Percentiles rank a stretch among this genome's conserved stretches.
Evolutionary conservation across 2,888 invertebrate genomes (phyloP).

Genomic region (Mystacides longicornis): DNA sequence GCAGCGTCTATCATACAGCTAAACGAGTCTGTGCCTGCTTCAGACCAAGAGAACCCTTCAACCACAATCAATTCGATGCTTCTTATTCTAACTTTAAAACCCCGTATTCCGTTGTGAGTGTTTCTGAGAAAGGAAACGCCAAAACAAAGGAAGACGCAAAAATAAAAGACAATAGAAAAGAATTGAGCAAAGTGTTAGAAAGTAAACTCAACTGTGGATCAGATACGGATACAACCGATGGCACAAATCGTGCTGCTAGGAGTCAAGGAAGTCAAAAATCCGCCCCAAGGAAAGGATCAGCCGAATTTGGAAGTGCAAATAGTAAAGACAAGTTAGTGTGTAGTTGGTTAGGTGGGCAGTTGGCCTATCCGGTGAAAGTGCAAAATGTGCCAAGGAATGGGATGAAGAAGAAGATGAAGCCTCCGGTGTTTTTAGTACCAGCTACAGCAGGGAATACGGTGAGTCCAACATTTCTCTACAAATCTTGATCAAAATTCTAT

Average conservation of each 20-base stretch:
- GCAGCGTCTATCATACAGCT: constrained; percentile 48
- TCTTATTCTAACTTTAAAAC: constrained; percentile 33
- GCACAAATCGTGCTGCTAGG: not conserved
- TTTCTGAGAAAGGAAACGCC: constrained; percentile 36
- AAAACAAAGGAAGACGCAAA: constrained; percentile 32
- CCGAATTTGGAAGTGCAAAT: constrained; percentile 40
- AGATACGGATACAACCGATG: constrained; percentile 21
- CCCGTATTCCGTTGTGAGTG: constrained; percentile 36
- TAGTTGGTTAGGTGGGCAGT: constrained; percentile 50
- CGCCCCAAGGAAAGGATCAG: constrained; percentile 12
- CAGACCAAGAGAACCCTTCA: constrained; percentile 41
- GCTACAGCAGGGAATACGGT: constrained; percentile 29
- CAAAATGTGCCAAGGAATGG: constrained; percentile 29
- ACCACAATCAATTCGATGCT: constrained; percentile 49
- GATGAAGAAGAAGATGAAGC: constrained; percentile 37
- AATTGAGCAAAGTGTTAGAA: constrained; percentile 41
- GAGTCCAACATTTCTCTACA: constrained; percentile 33
- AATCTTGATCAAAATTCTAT: too few species aligned
- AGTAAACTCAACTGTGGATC: constrained; percentile 33
- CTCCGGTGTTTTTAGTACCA: constrained; percentile 37
- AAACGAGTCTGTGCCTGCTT: constrained; percentile 52
- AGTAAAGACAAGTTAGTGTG: constrained; percentile 50
- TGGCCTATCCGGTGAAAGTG: constrained; percentile 26
- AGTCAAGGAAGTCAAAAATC: not conserved
- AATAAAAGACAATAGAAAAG: constrained; percentile 32